These are phyloP conservation scores for Hyppa rectilinea DNA, from an alignment of 2,888 invertebrate species.

Conservation along the genomic window DNA sequence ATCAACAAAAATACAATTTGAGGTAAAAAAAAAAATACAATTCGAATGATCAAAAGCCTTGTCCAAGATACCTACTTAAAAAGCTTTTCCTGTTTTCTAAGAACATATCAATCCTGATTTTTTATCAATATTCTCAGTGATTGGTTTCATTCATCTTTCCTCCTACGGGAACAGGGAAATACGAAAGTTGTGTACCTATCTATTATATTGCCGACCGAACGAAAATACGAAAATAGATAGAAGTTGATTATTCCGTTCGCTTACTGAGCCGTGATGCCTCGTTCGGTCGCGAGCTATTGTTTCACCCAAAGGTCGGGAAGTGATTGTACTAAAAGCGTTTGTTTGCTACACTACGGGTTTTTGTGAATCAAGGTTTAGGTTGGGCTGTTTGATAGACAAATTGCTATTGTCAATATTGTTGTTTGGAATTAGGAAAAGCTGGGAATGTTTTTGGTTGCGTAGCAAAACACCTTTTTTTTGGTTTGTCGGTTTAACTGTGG, in stretches of 20 bases:
- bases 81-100: not conserved
- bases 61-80: not conserved
- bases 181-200: conserved; percentile 32
- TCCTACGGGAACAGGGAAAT: conserved; percentile 33
- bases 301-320: conserved; percentile 56
- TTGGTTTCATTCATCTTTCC: conserved; percentile 28
- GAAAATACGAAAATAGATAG: conserved; percentile 59
- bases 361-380: conserved; percentile 58
- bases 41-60: conserved; percentile 1
- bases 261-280: conserved; percentile 54
- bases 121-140: conserved; percentile 35
- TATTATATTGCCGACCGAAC: conserved; percentile 42
- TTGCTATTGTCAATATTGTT: conserved; percentile 59
- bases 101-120: conserved; percentile 10
- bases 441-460: conserved; percentile 22
- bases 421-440: conserved; percentile 31
- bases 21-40: too few species aligned
- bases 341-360: conserved; percentile 54
- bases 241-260: conserved; percentile 59
- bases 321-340: conserved; percentile 62
- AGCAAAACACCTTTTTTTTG: not conserved
- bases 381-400: conserved; percentile 54
- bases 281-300: conserved; percentile 56
- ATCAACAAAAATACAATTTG: too few species aligned
- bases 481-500: too few species aligned